Evolutionary conservation across 2,888 invertebrate genomes (phyloP).

Genomic region (Parnassius mnemosyne): DNA sequence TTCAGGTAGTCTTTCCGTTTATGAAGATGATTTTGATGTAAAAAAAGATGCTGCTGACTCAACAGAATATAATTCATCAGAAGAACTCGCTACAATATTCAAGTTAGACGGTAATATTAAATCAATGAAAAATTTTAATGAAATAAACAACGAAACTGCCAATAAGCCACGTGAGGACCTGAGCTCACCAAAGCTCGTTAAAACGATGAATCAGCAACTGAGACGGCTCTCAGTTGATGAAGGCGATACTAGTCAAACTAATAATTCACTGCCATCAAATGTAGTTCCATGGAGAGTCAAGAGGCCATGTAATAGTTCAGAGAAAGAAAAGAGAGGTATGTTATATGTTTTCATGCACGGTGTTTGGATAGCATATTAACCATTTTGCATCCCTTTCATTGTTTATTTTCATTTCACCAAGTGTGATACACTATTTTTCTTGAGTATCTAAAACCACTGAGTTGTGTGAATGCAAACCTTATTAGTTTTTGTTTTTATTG

Average conservation of each 20-base stretch:
- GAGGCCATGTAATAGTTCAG: slow-evolving; percentile 69
- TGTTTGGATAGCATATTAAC: slow-evolving; percentile 69
- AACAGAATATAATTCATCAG: slow-evolving; percentile 83
- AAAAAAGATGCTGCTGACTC: slow-evolving; percentile 66
- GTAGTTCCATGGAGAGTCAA: slow-evolving; percentile 74
- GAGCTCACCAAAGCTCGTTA: slow-evolving; percentile 73
- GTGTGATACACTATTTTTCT: slow-evolving; percentile 28
- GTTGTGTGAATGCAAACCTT: slow-evolving; percentile 21
- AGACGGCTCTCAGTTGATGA: slow-evolving; percentile 68
- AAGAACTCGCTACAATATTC: slow-evolving; percentile 83
- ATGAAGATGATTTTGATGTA: slow-evolving; percentile 67
- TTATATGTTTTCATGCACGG: slow-evolving; percentile 71
- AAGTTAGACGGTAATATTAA: slow-evolving; percentile 60
- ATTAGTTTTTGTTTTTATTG: slow-evolving; percentile 31
- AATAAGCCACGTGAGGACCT: slow-evolving; percentile 58
- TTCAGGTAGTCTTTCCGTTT: slow-evolving; percentile 67
- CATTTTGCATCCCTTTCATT: slow-evolving; percentile 65
- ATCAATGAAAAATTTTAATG: slow-evolving; percentile 31
- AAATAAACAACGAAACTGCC: slow-evolving; percentile 33
- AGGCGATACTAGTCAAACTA: slow-evolving; percentile 69
- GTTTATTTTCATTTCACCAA: slow-evolving; percentile 38
- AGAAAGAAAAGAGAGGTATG: slow-evolving; percentile 77
- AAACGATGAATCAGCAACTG: slow-evolving; percentile 69
- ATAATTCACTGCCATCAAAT: slow-evolving; percentile 68
- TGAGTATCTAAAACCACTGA: slow-evolving; percentile 8